These are phyloP conservation scores for Porites lobata DNA, from an alignment of 92 coral and sea anemone species.

Conservation along the genomic window DNA sequence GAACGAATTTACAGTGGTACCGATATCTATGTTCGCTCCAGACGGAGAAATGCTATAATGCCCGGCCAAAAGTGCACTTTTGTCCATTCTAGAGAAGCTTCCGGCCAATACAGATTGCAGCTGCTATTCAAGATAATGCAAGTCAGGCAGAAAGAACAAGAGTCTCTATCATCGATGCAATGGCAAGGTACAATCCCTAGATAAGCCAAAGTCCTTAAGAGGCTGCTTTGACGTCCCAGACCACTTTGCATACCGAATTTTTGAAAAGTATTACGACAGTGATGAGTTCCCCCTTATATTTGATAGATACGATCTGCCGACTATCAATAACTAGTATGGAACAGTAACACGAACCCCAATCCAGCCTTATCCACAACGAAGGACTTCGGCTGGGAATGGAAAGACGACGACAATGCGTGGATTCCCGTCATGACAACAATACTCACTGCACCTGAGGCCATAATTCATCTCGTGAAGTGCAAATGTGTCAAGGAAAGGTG, in stretches of 20 bases:
- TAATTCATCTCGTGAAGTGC: constrained; percentile 71
- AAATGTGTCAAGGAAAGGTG: constrained; percentile 65
- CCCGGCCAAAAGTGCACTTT: not conserved
- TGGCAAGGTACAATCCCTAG: constrained; percentile 76
- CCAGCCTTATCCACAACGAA: constrained; percentile 55
- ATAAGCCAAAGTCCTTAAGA: constrained; percentile 58
- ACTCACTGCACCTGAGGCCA: constrained; percentile 52
- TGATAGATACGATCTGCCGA: constrained; percentile 51
- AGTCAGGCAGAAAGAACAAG: no score
- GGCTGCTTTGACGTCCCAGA: constrained; percentile 22
- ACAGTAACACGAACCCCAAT: constrained; percentile 50
- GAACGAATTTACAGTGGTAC: not conserved
- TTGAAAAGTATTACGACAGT: constrained; percentile 30
- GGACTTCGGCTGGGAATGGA: constrained; percentile 62
- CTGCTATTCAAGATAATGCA: no score
- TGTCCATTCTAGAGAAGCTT: no score
- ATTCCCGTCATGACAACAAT: constrained; percentile 54
- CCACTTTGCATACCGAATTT: constrained; percentile 12
- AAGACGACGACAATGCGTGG: constrained; percentile 45
- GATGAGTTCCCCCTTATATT: constrained; percentile 46
- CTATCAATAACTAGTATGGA: constrained; percentile 70
- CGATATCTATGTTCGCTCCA: not conserved
- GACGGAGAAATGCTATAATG: not conserved
- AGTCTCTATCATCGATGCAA: constrained; percentile 13
- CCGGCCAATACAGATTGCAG: no score